A percentile compares a stretch with the other conserved stretches of the same genome.
phyloP scores from a whole-genome alignment of 2,113 vertebrate genomes.

The Odocoileus virginianus region DNA sequence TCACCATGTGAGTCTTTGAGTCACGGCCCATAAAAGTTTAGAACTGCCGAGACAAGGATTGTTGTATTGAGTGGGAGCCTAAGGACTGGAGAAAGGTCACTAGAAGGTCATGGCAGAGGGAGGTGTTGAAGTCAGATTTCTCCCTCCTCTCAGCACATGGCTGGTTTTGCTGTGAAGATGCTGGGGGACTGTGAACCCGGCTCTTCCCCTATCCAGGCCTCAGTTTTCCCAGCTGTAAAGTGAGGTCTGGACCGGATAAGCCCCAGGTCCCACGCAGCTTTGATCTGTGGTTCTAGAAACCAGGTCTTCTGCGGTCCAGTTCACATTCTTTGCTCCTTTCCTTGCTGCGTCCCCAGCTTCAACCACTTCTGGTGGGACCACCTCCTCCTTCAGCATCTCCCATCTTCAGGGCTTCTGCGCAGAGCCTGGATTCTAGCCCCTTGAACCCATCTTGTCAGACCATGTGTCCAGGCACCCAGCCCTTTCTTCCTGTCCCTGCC shows the following conservation, averaged over 20 bases:
- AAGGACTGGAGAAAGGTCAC: not conserved
- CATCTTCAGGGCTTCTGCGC: not conserved
- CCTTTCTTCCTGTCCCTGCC: not conserved
- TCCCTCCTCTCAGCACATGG: not conserved
- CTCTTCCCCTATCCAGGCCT: not conserved
- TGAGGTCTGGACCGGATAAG: not conserved
- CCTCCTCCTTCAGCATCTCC: not conserved
- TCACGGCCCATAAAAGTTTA: not conserved
- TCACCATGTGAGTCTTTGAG: not conserved
- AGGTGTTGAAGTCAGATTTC: not conserved
- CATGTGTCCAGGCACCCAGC: not conserved
- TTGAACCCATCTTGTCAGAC: not conserved
- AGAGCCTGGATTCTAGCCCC: not conserved
- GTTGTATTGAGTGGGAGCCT: not conserved
- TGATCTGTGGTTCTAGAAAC: not conserved
- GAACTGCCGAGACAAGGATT: not conserved
- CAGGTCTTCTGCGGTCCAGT: not conserved
- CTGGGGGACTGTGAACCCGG: not conserved
- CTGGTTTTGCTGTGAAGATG: not conserved
- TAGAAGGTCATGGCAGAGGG: not conserved
- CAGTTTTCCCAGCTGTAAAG: not conserved
- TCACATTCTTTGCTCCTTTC: not conserved
- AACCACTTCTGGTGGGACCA: not conserved
- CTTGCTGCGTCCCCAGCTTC: not conserved
- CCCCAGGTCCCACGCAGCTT: not conserved